Base-by-base conservation (phyloP, 2,888 invertebrate genomes). In the Ganaspis brasiliensis region DNA sequence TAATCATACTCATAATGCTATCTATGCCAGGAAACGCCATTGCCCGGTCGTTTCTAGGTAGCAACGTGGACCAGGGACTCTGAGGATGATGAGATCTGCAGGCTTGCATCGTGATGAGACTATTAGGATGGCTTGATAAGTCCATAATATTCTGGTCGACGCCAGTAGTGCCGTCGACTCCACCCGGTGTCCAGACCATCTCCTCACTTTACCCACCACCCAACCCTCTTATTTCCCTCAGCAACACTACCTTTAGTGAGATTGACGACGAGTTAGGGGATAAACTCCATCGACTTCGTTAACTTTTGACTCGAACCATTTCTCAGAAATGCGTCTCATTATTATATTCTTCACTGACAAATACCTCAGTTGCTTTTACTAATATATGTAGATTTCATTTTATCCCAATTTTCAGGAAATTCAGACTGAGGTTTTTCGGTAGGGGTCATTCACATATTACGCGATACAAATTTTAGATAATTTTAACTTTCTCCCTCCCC, bases 51-150 rank as follows among this genome's bases (percentile, higher is more conserved):
- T 87, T 87, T 82, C 85, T 85, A 86, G 82, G 85, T 86, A 80
- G 84, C 79, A 84, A 86, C 80, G 84, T 83, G 84, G 83, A 83
- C 76, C 79, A 61, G 85, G 85, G 83, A 85, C 85, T 84, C 85
- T 83, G 85, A 85, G 88, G 88, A 89, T 89, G 89, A 90, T 90
- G 90, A 90, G 90, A 90, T 90, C 90, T 90, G 89, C 89, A 88
- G 88, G 89, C 88, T 89, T 89, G 90, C 90, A 90, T 90, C 89
- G 89, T 90, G 90, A 90, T 90, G 90, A 90, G 90, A 89, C 90
- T 90, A 90, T 90, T 90, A 90, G 88, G 90, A 89, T 89, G 87
- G 89, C 89, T 90, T 89, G 90, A 90, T 90, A 90, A 90, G 90
- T 90, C 89, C 85, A 89, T 89, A 89, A 90, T 90, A 90, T 90